Evolutionary conservation across 2,797 vertebrate species (phyloP), one percentile per base, ranked within the genome.

Genomic region (Zonotrichia albicollis): DNA sequence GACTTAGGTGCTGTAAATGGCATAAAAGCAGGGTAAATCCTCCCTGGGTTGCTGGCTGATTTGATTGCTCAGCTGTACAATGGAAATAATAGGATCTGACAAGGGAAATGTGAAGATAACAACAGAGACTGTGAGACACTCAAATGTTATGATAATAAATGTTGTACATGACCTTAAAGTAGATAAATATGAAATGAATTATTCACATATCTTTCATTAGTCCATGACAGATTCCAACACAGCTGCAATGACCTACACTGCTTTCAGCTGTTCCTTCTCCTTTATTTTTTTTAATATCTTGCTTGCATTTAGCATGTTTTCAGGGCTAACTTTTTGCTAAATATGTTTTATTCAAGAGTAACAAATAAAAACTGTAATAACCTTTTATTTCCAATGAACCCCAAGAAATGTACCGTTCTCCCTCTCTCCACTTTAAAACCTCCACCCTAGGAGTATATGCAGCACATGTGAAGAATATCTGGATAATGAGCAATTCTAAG

Each of bases 401-500:
- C 43, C 25, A 53, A 19, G 50, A 94, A 95, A 77, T 29, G 9
- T 62, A 92, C 57, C 65, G 65, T 55, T 93, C 86, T 89, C 84
- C 43, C 65, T 90, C 55, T 93, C 75, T n/a, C 48, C 25, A 6
- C 79, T 93, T 89, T 84, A 80, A 96, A 96, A 94, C 54, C 90
- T 96, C 92, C 96, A 89, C 92, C 92, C 94, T 92, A 94, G 62
- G 29, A 95, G 43, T 83, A 70, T 65, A 91, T 54, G 66, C n/a
- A 85, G 84, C 82, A 93, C 84, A 94, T 95, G 76, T 92, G 92
- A 96, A 94, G 66, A 92, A 87, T 6, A 66, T 95, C 91, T 96
- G 89, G 68, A 83, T 94, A 92, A 92, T 96, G 96, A 96, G 87
- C 91, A 95, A 96, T 91, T 96, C 92, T 96, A 92, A 96, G 92